phyloP scores from a whole-genome alignment of 2,888 invertebrate species.

The Glyphotaelius pellucidus region DNA sequence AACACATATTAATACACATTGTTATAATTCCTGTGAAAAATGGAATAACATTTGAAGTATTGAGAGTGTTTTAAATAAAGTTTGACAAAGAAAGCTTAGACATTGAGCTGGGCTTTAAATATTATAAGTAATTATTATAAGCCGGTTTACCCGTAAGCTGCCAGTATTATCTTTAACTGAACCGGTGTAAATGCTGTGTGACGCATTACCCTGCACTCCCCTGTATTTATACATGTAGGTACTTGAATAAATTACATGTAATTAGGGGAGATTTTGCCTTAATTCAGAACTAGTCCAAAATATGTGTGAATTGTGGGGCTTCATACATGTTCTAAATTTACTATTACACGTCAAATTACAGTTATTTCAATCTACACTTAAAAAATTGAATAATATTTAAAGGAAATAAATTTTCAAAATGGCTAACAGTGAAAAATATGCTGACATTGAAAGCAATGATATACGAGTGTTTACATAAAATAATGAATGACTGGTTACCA shows the following conservation, averaged over 20 bases:
- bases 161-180: not conserved
- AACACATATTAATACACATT: not conserved
- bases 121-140: not conserved
- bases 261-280: not conserved
- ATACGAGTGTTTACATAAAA: no score
- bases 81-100: not conserved
- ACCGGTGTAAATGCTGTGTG: not conserved
- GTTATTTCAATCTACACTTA: no score
- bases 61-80: not conserved
- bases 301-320: not conserved
- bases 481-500: no score
- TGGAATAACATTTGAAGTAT: not conserved
- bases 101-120: not conserved
- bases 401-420: no score
- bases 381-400: no score
- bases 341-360: no score
- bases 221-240: not conserved
- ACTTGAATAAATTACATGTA: not conserved
- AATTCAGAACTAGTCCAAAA: not conserved
- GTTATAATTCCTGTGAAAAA: not conserved
- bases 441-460: no score
- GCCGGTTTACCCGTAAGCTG: not conserved
- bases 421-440: no score
- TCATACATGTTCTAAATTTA: no score
- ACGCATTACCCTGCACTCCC: not conserved